phyloP scores from a whole-genome alignment of 2,797 vertebrate genomes.

The Heliangelus exortis region DNA sequence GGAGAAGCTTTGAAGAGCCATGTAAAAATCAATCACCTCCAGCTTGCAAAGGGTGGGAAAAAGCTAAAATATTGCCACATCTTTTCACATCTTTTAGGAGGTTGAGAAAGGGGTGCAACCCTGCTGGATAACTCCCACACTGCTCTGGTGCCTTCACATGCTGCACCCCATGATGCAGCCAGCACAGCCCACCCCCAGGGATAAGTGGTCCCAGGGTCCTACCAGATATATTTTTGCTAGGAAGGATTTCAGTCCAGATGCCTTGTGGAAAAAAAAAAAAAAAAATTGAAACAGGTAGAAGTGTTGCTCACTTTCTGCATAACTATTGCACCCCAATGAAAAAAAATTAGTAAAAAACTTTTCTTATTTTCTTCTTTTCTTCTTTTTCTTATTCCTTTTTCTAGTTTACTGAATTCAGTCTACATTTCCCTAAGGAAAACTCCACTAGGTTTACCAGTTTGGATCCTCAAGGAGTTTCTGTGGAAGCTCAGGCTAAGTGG shows the following conservation, averaged over 20 bases:
- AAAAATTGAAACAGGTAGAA: background rate
- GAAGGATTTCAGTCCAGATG: background rate
- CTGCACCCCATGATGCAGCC: background rate
- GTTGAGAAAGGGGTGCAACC: background rate
- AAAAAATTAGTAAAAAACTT: too few species aligned
- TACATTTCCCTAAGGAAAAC: background rate
- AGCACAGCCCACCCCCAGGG: background rate
- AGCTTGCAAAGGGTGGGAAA: background rate
- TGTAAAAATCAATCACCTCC: background rate
- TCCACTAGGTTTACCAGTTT: background rate
- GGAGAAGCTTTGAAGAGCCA: background rate
- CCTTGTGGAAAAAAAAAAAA: background rate
- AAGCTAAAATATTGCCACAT: background rate
- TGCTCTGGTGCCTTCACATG: background rate
- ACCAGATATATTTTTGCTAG: fast-evolving
- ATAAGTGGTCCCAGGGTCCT: background rate
- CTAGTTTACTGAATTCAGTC: background rate
- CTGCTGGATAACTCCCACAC: fast-evolving
- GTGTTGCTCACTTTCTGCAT: background rate
- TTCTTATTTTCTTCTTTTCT: too few species aligned
- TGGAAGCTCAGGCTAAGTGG: background rate
- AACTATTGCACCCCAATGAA: background rate
- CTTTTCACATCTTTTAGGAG: background rate
- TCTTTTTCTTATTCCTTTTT: background rate
- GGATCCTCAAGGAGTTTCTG: background rate